Base-by-base conservation (phyloP, 1,140 invertebrate genomes). In the Heliothis virescens region DNA sequence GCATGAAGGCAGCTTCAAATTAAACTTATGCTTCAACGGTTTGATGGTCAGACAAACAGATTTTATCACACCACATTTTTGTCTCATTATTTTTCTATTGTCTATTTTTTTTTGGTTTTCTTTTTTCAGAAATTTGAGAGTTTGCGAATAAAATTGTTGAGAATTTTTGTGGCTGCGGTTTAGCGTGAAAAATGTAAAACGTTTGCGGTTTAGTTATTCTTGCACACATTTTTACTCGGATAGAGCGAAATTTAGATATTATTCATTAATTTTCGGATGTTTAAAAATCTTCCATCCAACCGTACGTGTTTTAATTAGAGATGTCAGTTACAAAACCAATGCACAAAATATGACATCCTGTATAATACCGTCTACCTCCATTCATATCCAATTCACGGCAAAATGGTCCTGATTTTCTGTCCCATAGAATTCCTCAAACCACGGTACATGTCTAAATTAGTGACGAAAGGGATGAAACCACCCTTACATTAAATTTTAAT, bases 401-500 rank as follows among this genome's bases (percentile, higher is more conserved):
- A 67, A 67, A 10, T 26, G 18, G 41, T 41, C 63, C 63, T 48
- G 16, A 67, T 48, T 67, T 48, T 48, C 63, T 18, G 11, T 67
- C 11, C 16, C 63, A 47, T 65, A 48, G 29, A 71, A 71, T 71
- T 52, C 52, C 47, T 26, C 12, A 52, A 69, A 71, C 67, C 67
- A 7, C 67, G 4, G 16, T 47, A 71, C 67, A 21, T 12, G 41
- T 18, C 34, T 53, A 53, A 71, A 71, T 71, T 71, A 71, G 48
- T 10, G 26, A 53, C 12, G 15, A 52, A 71, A 52, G 48, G 67
- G 67, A 12, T 15, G 10, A 29, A 71, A 52, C 5, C 16, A 7
- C 67, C 48, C 48, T 21, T 53, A 53, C 67, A 71, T 72, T 57
- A 72, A 72, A 72, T 41, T 72, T 72, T 72, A 72, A 72, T 72